These are phyloP conservation scores for Phaethornis superciliosus DNA, from an alignment of 2,113 vertebrate species.

Conservation along the genomic window DNA sequence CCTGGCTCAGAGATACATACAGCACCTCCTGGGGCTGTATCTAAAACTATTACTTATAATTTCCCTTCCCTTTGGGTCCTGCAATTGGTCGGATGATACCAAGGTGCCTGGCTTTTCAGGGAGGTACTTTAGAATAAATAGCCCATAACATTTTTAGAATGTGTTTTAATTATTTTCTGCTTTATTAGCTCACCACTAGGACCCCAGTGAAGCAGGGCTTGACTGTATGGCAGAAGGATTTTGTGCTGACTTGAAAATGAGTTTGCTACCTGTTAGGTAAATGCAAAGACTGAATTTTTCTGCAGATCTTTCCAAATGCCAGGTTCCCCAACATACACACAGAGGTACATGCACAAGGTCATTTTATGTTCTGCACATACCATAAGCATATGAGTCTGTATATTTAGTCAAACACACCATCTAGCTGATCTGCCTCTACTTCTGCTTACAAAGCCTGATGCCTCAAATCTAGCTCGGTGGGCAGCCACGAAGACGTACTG, in stretches of 20 bases:
- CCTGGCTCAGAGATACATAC: background rate
- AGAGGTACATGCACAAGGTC: background rate
- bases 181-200: background rate
- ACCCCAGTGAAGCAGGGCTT: background rate
- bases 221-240: background rate
- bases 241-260: background rate
- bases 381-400: background rate
- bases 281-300: background rate
- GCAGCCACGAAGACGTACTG: background rate
- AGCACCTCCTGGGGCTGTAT: background rate
- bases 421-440: background rate
- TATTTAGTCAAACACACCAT: background rate
- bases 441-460: background rate
- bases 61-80: background rate
- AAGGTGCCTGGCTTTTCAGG: background rate
- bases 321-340: background rate
- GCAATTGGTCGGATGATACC: conserved; percentile 4
- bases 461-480: background rate
- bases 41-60: conserved; percentile 29
- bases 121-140: background rate
- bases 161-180: background rate
- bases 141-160: background rate
- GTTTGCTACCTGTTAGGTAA: background rate
- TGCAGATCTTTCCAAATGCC: background rate
- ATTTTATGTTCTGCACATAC: background rate